Evolutionary conservation across 2,797 vertebrate genomes (phyloP).

Genomic region (Erethizon dorsatum): DNA sequence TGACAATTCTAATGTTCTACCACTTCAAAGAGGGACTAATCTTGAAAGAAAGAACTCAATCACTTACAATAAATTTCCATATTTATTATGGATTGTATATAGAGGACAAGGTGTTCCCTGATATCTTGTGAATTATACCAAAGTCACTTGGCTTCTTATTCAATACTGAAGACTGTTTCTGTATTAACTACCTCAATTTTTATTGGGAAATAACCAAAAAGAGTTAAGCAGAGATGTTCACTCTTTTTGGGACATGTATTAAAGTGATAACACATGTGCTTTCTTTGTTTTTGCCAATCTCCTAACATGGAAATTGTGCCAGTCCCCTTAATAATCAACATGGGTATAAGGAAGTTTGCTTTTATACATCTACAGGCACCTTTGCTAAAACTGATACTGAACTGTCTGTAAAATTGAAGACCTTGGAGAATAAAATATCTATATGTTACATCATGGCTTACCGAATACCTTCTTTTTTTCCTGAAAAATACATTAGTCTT

Average conservation of each 20-base stretch:
- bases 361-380: not conserved
- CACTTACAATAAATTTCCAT: not conserved
- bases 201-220: not conserved
- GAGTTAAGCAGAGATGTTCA: not conserved
- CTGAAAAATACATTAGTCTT: conserved; percentile 17
- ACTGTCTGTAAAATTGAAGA: not conserved
- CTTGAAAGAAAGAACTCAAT: conserved; percentile 52
- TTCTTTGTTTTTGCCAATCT: not conserved
- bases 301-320: not conserved
- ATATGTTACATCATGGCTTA: not conserved
- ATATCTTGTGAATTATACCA: not conserved
- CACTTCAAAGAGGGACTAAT: not conserved
- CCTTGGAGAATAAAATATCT: not conserved
- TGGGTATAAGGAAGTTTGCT: not conserved
- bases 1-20: not conserved
- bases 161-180: not conserved
- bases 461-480: not conserved
- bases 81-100: not conserved
- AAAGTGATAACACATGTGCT: not conserved
- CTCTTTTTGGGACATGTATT: not conserved
- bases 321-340: not conserved
- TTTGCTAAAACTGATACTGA: conserved; percentile 31
- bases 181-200: not conserved
- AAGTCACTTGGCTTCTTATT: not conserved
- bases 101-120: not conserved